Base-by-base conservation (phyloP, 2,797 vertebrate species). In the Malacoctenus gilli region DNA sequence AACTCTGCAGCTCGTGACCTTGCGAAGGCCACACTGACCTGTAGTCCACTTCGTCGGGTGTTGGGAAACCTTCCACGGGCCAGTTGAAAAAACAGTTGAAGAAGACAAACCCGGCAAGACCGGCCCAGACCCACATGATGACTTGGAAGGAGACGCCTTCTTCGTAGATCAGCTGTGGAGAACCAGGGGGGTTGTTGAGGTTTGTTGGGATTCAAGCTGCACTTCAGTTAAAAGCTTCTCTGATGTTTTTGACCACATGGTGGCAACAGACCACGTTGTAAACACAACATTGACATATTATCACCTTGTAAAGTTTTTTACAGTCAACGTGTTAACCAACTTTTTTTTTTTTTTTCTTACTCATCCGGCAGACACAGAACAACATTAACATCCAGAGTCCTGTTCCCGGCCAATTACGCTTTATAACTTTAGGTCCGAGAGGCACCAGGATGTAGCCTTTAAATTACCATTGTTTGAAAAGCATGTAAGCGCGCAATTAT, bases 41-140 rank as follows among this genome's bases (percentile, higher is more conserved):
- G 79, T 93, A 93, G 68, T 87, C 87, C 2, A 92, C 85, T 66
- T 96, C 94, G 13, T 95, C 93, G 0, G 93, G 93, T 1, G 94
- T 91, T 0, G 90, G 92, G 69, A 97, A 96, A 15, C 92, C 79
- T 62, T 94, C 91, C 0, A 3, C 12, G 0, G 95, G 95, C 95
- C 95, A 97, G 86, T 96, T 97, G 37, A 95, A 16, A 44, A 93
- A 89, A 60, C 95, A 97, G 82, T 97, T 97, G 43, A 91, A 37
- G 58, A 92, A 95, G 67, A 95, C 93, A 7, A 92, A 80, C 25
- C 82, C 82, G 1, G 94, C 94, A 6, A 97, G 87, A 20, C 87
- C 90, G 0, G 93, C 75, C 95, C 95, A 97, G 20, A 79, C 66
- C 81, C 92, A 93, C 95, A 96, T 95, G 85, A 97, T 96, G 44